These are phyloP conservation scores for Geotrupes spiniger DNA, from an alignment of 2,888 invertebrate genomes.

Conservation along the genomic window DNA sequence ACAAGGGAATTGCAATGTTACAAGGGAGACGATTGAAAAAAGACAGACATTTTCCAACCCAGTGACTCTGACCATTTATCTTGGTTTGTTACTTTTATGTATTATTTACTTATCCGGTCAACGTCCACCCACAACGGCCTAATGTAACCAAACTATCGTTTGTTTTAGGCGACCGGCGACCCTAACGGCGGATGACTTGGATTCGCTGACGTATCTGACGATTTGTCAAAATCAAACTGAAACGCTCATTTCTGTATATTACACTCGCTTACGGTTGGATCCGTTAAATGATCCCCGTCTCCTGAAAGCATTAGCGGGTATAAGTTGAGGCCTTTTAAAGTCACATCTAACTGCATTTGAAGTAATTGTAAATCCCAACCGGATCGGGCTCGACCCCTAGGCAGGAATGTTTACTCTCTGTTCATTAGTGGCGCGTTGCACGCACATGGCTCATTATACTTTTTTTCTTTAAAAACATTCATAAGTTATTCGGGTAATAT, in stretches of 20 bases:
- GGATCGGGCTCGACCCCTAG: conserved; percentile 20
- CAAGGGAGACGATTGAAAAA: conserved; percentile 9
- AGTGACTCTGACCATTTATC: conserved; percentile 43
- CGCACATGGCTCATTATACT: conserved; percentile 33
- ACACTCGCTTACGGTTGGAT: conserved; percentile 2
- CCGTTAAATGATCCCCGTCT: conserved; percentile 20
- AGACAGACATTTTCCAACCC: conserved; percentile 36
- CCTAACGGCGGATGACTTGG: conserved; percentile 33
- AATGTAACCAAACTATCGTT: conserved; percentile 47
- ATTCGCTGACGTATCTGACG: conserved; percentile 35
- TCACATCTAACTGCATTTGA: conserved; percentile 15
- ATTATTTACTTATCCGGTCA: conserved; percentile 46
- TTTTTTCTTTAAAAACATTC: conserved; percentile 24
- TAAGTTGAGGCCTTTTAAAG: conserved; percentile 14
- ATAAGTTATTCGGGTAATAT: conserved; percentile 28
- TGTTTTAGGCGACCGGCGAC: conserved; percentile 42
- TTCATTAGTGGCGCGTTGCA: conserved; percentile 30
- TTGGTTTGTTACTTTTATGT: conserved; percentile 46
- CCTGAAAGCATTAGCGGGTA: conserved; percentile 18
- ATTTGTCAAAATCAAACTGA: conserved; percentile 42
- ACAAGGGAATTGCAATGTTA: no score
- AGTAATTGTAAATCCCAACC: conserved; percentile 25
- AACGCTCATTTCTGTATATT: conserved; percentile 4
- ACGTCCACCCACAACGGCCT: conserved; percentile 40
- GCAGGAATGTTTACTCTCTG: conserved; percentile 27